Percentiles rank a stretch among this genome's conserved stretches.
phyloP scores from a whole-genome alignment of 2,797 vertebrate genomes.

The Ceryle rudis region DNA sequence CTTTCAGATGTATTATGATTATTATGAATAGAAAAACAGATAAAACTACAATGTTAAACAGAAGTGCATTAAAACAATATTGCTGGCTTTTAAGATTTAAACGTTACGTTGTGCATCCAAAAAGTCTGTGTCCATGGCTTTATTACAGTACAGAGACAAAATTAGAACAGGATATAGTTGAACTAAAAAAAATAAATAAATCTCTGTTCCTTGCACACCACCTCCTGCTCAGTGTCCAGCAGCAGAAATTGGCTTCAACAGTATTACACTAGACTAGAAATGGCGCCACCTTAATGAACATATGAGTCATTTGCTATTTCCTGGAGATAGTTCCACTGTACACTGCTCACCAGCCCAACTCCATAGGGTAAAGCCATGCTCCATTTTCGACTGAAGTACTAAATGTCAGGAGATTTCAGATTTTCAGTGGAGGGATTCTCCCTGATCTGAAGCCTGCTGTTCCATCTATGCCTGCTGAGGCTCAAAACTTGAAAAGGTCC shows the following conservation, averaged over 20 bases:
- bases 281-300: neutral
- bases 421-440: neutral
- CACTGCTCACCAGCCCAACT: neutral
- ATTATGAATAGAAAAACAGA: neutral
- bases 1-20: neutral
- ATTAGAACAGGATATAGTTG: neutral
- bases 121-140: neutral
- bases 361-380: neutral
- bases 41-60: neutral
- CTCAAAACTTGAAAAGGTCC: neutral
- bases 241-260: neutral
- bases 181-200: neutral
- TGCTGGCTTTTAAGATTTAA: neutral
- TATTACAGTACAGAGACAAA: neutral
- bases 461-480: neutral
- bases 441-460: neutral
- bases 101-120: neutral
- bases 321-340: neutral
- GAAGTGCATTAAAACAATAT: neutral
- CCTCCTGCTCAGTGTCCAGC: neutral
- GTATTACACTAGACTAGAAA: neutral
- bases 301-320: neutral
- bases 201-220: neutral
- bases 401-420: neutral
- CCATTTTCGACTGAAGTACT: neutral